Percentiles rank a stretch among this genome's conserved stretches.
These are phyloP conservation scores for Rhagonycha fulva DNA, from an alignment of 2,888 invertebrate species.

Conservation along the genomic window DNA sequence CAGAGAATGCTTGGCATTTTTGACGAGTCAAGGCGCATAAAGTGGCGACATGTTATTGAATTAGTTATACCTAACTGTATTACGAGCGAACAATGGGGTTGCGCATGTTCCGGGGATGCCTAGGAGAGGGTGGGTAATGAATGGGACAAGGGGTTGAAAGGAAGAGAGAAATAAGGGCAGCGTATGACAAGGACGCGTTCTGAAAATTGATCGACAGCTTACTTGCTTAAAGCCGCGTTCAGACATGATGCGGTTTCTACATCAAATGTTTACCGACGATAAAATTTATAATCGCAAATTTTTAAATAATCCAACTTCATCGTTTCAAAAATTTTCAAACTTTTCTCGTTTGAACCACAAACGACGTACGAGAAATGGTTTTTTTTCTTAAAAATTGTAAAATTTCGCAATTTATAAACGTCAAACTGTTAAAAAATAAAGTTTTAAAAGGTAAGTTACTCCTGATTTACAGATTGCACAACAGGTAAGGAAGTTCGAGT, in stretches of 20 bases:
- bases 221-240: constrained; percentile 27
- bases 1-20: constrained; percentile 29
- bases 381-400: background rate
- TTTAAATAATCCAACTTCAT: background rate
- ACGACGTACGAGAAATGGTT: background rate
- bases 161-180: constrained; percentile 27
- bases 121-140: constrained; percentile 27
- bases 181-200: constrained; percentile 31
- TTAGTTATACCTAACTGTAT: constrained; percentile 36
- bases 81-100: constrained; percentile 34
- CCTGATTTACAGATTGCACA: constrained; percentile 30
- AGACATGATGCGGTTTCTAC: constrained; percentile 24
- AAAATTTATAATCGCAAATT: background rate
- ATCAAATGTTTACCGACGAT: background rate
- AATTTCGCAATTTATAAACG: background rate
- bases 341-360: background rate
- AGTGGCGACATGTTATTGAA: constrained; percentile 38
- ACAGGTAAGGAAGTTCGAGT: constrained; percentile 31
- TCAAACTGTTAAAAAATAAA: background rate
- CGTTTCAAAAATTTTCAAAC: background rate
- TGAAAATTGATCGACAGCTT: constrained; percentile 31
- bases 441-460: background rate
- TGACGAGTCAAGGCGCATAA: constrained; percentile 34
- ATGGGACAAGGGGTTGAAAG: constrained; percentile 29
- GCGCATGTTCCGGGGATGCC: constrained; percentile 29